These are phyloP conservation scores for Latheticus oryzae DNA, from an alignment of 2,888 invertebrate species.

Conservation along the genomic window DNA sequence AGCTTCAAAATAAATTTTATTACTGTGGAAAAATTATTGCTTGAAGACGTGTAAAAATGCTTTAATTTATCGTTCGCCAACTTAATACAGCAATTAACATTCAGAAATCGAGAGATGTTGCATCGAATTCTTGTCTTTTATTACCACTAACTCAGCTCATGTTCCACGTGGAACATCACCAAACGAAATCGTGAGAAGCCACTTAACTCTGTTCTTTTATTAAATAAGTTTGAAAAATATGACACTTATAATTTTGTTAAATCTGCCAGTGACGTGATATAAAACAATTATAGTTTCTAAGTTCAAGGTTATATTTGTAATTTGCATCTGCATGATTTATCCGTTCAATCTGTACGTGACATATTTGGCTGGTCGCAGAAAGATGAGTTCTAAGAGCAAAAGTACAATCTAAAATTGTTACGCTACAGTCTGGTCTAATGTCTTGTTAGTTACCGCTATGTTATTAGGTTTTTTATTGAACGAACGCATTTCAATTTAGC, in stretches of 20 bases:
- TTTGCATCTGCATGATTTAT: conserved; percentile 30
- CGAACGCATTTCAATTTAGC: conserved; percentile 50
- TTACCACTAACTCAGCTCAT: conserved; percentile 16
- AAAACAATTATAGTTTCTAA: conserved; percentile 9
- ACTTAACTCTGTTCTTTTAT: conserved; percentile 36
- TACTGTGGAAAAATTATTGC: no score
- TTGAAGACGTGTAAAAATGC: conserved; percentile 23
- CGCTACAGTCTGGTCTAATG: conserved; percentile 45
- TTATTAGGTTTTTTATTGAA: conserved; percentile 50
- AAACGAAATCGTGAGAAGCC: conserved; percentile 31
- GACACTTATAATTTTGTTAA: conserved; percentile 11
- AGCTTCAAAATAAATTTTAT: no score
- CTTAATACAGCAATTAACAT: conserved; percentile 29
- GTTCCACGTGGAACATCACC: conserved; percentile 27
- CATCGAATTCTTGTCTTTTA: conserved; percentile 22
- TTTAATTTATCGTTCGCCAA: conserved; percentile 19
- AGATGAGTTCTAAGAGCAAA: conserved; percentile 23
- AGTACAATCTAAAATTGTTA: conserved; percentile 48
- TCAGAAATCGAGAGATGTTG: conserved; percentile 21
- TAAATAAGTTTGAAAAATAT: conserved; percentile 36
- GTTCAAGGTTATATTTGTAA: conserved; percentile 22
- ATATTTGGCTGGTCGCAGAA: conserved; percentile 22
- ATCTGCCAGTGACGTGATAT: conserved; percentile 23
- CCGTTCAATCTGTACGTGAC: conserved; percentile 36
- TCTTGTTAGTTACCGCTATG: conserved; percentile 50